phyloP scores from a whole-genome alignment of 1,140 invertebrate species.

The Lepeophtheirus salmonis region DNA sequence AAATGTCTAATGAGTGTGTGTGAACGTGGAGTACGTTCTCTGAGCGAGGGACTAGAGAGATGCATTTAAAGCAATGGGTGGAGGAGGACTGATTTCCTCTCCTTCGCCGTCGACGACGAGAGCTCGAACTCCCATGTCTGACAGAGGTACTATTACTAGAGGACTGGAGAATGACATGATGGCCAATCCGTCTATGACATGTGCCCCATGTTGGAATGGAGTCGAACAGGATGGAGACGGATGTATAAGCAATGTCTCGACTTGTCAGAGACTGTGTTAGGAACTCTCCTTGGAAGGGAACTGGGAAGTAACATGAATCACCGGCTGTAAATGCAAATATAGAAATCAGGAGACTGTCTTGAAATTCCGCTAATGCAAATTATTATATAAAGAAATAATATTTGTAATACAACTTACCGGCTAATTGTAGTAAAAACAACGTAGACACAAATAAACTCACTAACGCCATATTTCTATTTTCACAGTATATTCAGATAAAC shows the following conservation, averaged over 20 bases:
- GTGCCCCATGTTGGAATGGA: slow-evolving; percentile 25
- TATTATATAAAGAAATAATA: too few relatives aligned
- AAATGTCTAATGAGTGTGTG: slow-evolving; percentile 26
- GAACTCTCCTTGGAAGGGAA: slow-evolving; percentile 29
- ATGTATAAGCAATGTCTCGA: slow-evolving; percentile 19
- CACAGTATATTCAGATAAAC: too few relatives aligned
- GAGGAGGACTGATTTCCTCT: neutral
- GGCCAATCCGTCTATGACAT: slow-evolving; percentile 19
- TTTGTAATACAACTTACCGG: too few relatives aligned
- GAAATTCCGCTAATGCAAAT: too few relatives aligned
- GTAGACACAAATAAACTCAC: too few relatives aligned
- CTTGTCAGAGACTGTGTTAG: slow-evolving; percentile 24
- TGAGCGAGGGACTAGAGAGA: slow-evolving; percentile 13
- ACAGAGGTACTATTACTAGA: slow-evolving; percentile 4
- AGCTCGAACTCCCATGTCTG: neutral
- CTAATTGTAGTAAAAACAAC: too few relatives aligned
- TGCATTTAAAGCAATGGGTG: slow-evolving; percentile 15
- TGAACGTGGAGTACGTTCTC: slow-evolving; percentile 21
- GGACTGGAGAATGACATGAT: slow-evolving; percentile 25
- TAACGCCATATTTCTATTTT: too few relatives aligned
- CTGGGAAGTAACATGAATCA: slow-evolving; percentile 27
- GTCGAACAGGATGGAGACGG: slow-evolving; percentile 23
- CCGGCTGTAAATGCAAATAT: slow-evolving; percentile 19
- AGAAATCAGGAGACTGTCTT: too few relatives aligned
- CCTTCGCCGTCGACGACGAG: neutral